A percentile compares a stretch with the other conserved stretches of the same genome.
phyloP scores from a whole-genome alignment of 1,140 invertebrate genomes.

The Diorhabda sublineata region DNA sequence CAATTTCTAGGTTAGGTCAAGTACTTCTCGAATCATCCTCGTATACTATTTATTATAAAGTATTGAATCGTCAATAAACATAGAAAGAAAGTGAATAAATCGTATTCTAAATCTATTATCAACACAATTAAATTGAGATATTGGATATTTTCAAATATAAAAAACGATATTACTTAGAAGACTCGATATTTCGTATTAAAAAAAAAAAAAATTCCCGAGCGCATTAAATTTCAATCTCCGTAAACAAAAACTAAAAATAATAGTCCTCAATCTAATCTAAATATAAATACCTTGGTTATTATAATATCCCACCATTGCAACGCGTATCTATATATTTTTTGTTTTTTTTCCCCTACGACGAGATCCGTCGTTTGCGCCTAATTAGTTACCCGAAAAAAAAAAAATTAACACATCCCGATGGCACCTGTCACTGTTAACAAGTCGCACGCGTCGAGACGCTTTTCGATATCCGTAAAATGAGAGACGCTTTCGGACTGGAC shows the following conservation, averaged over 20 bases:
- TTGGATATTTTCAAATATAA: too few relatives aligned
- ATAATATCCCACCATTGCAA: slow-evolving; percentile 29
- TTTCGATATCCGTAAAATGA: slow-evolving; percentile 7
- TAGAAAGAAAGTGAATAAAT: too few relatives aligned
- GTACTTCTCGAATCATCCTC: too few relatives aligned
- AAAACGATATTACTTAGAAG: too few relatives aligned
- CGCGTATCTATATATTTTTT: background rate
- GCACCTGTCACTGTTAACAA: slow-evolving; percentile 9
- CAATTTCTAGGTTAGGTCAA: too few relatives aligned
- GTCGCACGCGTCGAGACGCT: slow-evolving; percentile 8
- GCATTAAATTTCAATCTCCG: too few relatives aligned
- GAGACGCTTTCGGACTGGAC: background rate
- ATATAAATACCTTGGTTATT: slow-evolving; percentile 29
- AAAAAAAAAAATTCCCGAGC: too few relatives aligned
- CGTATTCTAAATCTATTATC: too few relatives aligned
- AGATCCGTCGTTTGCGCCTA: background rate
- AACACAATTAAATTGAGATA: too few relatives aligned
- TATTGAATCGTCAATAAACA: too few relatives aligned
- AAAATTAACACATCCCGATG: slow-evolving; percentile 23
- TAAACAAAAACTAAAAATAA: background rate
- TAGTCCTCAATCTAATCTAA: background rate
- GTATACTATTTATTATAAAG: too few relatives aligned
- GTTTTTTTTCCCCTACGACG: background rate
- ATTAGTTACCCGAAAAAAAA: slow-evolving; percentile 5
- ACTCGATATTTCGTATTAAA: too few relatives aligned